phyloP scores from a whole-genome alignment of 2,888 invertebrate species.

The Girardia tigrina region DNA sequence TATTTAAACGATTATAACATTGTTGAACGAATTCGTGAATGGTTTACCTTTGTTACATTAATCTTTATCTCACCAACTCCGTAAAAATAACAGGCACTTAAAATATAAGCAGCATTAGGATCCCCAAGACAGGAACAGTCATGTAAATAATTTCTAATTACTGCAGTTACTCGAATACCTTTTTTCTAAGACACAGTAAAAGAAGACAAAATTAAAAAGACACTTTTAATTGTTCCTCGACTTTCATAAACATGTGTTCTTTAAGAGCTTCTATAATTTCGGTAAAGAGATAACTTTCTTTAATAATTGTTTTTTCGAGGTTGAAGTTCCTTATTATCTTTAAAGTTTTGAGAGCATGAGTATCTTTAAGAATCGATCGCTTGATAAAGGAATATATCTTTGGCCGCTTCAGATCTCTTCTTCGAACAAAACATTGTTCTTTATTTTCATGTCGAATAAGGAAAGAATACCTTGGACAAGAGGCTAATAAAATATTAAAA shows the following conservation, averaged over 20 bases:
- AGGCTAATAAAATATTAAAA: background rate
- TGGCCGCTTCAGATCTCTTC: background rate
- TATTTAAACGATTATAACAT: too few species aligned
- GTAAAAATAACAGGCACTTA: conserved; percentile 5
- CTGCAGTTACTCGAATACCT: background rate
- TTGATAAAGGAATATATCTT: background rate
- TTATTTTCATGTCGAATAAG: background rate
- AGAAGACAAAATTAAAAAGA: background rate
- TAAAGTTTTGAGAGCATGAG: background rate
- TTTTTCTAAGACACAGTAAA: background rate
- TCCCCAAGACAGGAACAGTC: conserved; percentile 21
- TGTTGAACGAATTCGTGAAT: too few species aligned
- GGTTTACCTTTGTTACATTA: background rate
- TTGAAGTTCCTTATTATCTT: background rate
- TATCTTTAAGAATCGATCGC: background rate
- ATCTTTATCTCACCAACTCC: conserved; percentile 4
- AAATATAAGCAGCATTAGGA: background rate
- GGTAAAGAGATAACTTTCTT: background rate
- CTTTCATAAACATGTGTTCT: background rate
- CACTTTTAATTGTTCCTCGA: background rate
- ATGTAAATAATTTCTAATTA: background rate
- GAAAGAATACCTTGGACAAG: background rate
- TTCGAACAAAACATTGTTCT: background rate
- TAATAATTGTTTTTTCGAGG: background rate
- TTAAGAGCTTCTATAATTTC: background rate